Base-by-base conservation (phyloP, 2,113 vertebrate genomes). In the Psilopsiagon aymara region DNA sequence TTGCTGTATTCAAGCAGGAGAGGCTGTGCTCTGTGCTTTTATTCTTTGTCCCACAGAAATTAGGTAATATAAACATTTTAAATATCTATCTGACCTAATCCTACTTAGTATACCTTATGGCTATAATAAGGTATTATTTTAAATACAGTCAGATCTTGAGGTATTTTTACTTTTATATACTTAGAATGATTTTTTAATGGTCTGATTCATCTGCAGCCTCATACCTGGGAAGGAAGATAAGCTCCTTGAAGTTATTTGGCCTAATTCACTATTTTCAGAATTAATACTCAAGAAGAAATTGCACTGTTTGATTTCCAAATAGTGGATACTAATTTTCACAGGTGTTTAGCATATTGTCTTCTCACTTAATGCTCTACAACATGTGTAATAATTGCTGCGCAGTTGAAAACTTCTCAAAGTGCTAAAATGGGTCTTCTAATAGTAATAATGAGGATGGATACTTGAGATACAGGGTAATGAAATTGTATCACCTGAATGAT, bases 201-300 rank as follows among this genome's bases (percentile, higher is more conserved):
- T 75, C 28, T 15, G 4, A 73, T 86, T 89, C 10, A 68, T 78
- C 9, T 85, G 37, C 35, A 80, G 12, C 21, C 53, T 87, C 17
- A 25, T 73, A 64, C 4, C 17, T 64, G 19, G 17, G 27, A 33
- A 87, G 53, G 52, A 60, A 71, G 71, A 52, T 55, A 70, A 76
- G 20, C 7, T 10, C 8, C 31, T 57, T 73, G 27, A 88, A 66
- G 27, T 69, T 92, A 59, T 78, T 70, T 90, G 63, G 82, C 86
- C 84, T 92, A 93, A n/a, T 46, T 55, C 46, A 41, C 35, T 57
- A 21, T 46, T 57, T 92, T 94, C 49, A 91, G 84, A 97, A 97
- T 96, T 92, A 93, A 84, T 92, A 96, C 93, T 96, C 62, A 92
- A 81, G 79, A 69, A 66, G 51, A 70, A 77, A 69, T 37, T 2